Base-by-base conservation (phyloP, 35 echinoderm and acorn worm genomes). In the Holothuria glaberrima region DNA sequence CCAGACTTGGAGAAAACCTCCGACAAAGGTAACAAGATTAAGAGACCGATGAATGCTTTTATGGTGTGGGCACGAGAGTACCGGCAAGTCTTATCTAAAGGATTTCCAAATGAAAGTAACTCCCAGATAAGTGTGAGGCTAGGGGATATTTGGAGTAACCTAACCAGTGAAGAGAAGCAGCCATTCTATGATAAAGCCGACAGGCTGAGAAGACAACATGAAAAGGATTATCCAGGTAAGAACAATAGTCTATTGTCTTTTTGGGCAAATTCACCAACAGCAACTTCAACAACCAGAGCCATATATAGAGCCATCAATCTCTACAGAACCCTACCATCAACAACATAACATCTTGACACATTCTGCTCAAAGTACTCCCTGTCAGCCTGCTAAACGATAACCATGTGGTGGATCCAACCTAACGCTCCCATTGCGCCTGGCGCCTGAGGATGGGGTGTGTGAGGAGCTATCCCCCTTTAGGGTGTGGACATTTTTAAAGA, bases 21-120 rank as follows among this genome's bases (percentile, higher is more conserved):
- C n/a, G 87, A 74, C 44, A 66, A 25, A 67, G 64, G 16, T 14
- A 31, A 19, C 28, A 66, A 88, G 32, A 87, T 92, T 21, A 92
- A 92, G 31, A 46, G 91, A 66, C 91, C 91, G 16, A 92, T 92
- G 91, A 92, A 92, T 44, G 91, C 91, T 29, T 92, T 92, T 34
- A 92, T 92, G 91, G 91, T 92, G 1, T 92, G 82, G 82, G 91
- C 91, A 6, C 68, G 72, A 18, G 59, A 86, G 41, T 63, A 92
- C 48, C 46, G 91, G 24, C 54, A 50, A 22, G 56, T 92, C 6
- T 20, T 92, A 20, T 83, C 91, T 13, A 88, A 92, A 21, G 58
- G 45, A 44, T 87, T 78, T 45, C 68, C 68, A 2, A 62, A 76
- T 31, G 82, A 75, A 30, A 92, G 46, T 45, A 92, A 92, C 70